Base-by-base conservation (phyloP, 2,113 vertebrate species). In the Oncorhynchus kisutch region DNA sequence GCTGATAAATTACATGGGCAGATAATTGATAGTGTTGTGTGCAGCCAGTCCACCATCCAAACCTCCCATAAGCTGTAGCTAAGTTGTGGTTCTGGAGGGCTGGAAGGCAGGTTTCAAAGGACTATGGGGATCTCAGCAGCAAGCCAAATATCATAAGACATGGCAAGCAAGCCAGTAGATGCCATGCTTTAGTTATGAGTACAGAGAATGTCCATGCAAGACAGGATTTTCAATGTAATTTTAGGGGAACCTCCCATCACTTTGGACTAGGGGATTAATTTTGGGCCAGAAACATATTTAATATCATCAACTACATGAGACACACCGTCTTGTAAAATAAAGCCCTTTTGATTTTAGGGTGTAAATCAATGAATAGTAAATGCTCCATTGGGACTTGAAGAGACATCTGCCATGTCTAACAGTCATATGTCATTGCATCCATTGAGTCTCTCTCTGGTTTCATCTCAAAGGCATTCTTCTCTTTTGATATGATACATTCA, bases 1-100 rank as follows among this genome's bases (percentile, higher is more conserved):
- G 82, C 39, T 82, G 88, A 91, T 89, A 84, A 88, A 88, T 88
- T 82, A 73, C 70, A 67, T 48, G 67, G 64, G 29, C 39, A 18
- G 75, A 59, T 77, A 77, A 77, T 65, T 34, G 68, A n/a, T 70
- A 31, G 29, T 49, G 34, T 29, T 34, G 12, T 62, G n/a, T n/a
- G 2, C 2, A 45, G 39, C 39, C 39, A 45, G 9, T 57, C 54
- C 54, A 57, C 54, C 14, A 20, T 57, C 54, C 54, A 57, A 57
- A 57, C 18, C 20, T 45, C 39, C 54, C 4, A 20, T 57, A 1
- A 57, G 54, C 5, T 57, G 54, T 57, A 57, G 13, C 20, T 57
- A 16, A 57, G 1, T 45, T 9, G 39, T 12, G 9, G 54, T 57
- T 57, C 54, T 57, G 54, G 54, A 57, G 54, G 18, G 54, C 54